Evolutionary conservation across 2,797 vertebrate species (phyloP).

Genomic region (Alectoris magna): DNA sequence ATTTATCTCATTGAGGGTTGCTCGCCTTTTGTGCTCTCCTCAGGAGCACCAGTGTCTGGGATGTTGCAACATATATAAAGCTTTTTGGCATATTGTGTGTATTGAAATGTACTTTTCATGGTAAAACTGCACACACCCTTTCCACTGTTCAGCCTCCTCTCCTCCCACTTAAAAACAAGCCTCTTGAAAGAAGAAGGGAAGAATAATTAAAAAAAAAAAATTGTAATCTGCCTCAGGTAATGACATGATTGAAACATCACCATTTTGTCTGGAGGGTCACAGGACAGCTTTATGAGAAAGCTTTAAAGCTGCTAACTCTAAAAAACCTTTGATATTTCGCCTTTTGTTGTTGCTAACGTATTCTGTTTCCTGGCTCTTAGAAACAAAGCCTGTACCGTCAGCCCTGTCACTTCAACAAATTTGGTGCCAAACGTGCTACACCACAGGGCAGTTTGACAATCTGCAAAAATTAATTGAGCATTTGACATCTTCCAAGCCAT

Average conservation of each 20-base stretch:
- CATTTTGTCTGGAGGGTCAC: slow-evolving; percentile 69
- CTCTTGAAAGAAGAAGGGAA: slow-evolving; percentile 66
- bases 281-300: slow-evolving; percentile 52
- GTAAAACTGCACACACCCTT: slow-evolving; percentile 49
- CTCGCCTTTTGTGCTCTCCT: background rate
- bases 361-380: slow-evolving; percentile 41
- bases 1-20: slow-evolving; percentile 40
- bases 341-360: slow-evolving; percentile 48
- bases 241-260: slow-evolving; percentile 71
- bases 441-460: slow-evolving; percentile 33
- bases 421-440: slow-evolving; percentile 30
- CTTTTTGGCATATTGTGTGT: slow-evolving; percentile 47
- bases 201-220: slow-evolving; percentile 66
- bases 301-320: slow-evolving; percentile 60
- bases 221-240: slow-evolving; percentile 58
- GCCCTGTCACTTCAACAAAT: slow-evolving; percentile 26
- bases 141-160: slow-evolving; percentile 44
- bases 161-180: slow-evolving; percentile 61
- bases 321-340: slow-evolving; percentile 68
- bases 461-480: slow-evolving; percentile 37
- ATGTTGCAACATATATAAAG: slow-evolving; percentile 36
- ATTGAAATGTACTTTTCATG: slow-evolving; percentile 55
- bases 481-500: background rate
- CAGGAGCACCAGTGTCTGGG: background rate
- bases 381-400: slow-evolving; percentile 17